Conservation (phyloP, 2,888 invertebrate genomes). For the Lumbricus terrestris region DNA sequence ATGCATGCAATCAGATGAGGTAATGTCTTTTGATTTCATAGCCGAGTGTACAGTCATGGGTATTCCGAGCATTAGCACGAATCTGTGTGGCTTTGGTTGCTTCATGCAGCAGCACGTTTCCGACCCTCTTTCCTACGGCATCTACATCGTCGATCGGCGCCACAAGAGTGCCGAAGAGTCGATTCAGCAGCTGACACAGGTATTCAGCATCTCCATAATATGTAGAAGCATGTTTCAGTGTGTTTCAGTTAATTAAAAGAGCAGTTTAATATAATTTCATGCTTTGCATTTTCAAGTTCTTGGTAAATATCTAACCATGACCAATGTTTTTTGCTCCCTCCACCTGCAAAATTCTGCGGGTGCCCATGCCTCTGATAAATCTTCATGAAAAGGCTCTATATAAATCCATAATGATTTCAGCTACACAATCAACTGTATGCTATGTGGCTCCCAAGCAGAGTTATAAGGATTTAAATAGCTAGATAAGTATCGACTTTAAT, state of each 20-base stretch:
- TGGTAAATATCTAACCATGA: too few relatives aligned
- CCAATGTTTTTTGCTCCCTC: too few relatives aligned
- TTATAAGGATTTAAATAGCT: not conserved
- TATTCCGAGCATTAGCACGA: constrained; percentile 95
- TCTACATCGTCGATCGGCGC: constrained; percentile 95
- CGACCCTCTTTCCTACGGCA: constrained; percentile 96
- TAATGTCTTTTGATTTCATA: constrained; percentile 36
- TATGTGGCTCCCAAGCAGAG: not conserved
- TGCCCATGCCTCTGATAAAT: too few relatives aligned
- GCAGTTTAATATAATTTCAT: too few relatives aligned
- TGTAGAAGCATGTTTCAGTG: not conserved
- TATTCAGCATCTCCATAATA: constrained; percentile 12
- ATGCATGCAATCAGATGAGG: not conserved
- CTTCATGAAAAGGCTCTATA: too few relatives aligned
- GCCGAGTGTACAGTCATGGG: constrained; percentile 99
- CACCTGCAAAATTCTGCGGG: too few relatives aligned
- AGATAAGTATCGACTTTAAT: not conserved
- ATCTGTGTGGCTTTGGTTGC: constrained; percentile 94
- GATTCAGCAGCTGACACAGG: constrained; percentile 75
- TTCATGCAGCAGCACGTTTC: constrained; percentile 96
- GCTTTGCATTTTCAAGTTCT: too few relatives aligned
- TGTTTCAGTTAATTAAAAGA: not conserved
- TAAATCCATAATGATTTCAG: too few relatives aligned
- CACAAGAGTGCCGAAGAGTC: constrained; percentile 85
- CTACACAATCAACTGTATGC: not conserved